Evolutionary conservation across 1,140 invertebrate genomes (phyloP).

Genomic region (Apis dorsata): DNA sequence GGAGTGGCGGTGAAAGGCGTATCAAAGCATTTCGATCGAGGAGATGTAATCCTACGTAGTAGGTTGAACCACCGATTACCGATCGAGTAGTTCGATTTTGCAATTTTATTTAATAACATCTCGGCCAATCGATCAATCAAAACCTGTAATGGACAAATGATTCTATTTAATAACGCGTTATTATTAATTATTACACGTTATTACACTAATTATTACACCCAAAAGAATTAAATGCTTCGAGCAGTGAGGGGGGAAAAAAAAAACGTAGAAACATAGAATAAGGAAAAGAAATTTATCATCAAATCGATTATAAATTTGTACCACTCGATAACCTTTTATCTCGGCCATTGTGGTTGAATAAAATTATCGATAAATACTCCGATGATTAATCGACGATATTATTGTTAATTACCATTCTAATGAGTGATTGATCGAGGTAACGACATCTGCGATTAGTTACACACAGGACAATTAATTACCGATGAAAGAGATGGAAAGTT

Average conservation of each 20-base stretch:
- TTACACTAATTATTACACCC: too few species aligned
- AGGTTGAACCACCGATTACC: conserved; percentile 5
- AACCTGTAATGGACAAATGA: conserved; percentile 27
- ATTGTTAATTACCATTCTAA: conserved; percentile 50
- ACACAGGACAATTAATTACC: conserved; percentile 42
- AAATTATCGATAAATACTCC: conserved; percentile 44
- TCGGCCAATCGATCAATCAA: neutral
- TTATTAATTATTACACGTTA: conserved; percentile 8
- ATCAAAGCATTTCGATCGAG: conserved; percentile 20
- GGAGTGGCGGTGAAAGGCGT: conserved; percentile 47
- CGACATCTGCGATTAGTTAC: conserved; percentile 42
- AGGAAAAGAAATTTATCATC: neutral
- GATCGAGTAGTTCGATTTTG: conserved; percentile 31
- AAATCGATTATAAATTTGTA: conserved; percentile 36
- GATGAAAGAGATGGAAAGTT: neutral
- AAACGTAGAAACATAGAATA: too few species aligned
- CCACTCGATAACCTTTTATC: conserved; percentile 34
- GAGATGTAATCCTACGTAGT: conserved; percentile 1
- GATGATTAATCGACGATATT: conserved; percentile 43
- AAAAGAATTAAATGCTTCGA: too few species aligned
- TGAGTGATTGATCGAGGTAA: conserved; percentile 45
- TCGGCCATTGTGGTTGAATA: neutral
- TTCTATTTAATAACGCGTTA: conserved; percentile 37
- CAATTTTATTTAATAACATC: conserved; percentile 30
- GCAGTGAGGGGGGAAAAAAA: too few species aligned